Base-by-base conservation (phyloP, 2,113 vertebrate species). In the Dendrocopos noguchii region DNA sequence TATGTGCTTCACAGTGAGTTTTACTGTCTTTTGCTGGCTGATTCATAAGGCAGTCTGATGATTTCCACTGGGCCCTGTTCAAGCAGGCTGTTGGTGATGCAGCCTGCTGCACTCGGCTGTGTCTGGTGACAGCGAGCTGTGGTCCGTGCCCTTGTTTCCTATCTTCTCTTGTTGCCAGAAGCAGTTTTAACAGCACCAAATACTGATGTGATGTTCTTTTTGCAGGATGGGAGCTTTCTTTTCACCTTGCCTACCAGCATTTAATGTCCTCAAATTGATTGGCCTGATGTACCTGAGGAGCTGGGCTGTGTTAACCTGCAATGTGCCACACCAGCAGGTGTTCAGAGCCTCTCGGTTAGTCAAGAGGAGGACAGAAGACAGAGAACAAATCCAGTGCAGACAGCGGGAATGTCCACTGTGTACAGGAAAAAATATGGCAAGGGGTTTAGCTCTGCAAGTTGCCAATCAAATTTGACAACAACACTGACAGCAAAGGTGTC, bases 171-270 rank as follows among this genome's bases (percentile, higher is more conserved):
- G 34, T n/a, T 85, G 25, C 44, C 53, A n/a, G 60, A 87, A 92
- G 64, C 55, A 15, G 27, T 83, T 86, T 52, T 80, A 29, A 29
- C 20, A 57, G 11, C 28, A 61, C 55, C 29, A 19, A 87, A 15
- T 31, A 74, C 53, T 72, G 73, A 29, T 19, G 14, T 52, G 8
- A 22, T 12, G 9, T 9, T 68, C 15, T 84, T 85, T 85, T 94
- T 95, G 16, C 80, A 99, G 99, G 99, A 99, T 99, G 99, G 99
- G 99, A 34, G 99, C 99, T 3, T 99, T 99, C 97, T 99, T 99
- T 97, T 99, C 99, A 3, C 99, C 99, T 0, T 99, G 99, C 73
- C 98, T 99, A 28, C 99, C 99, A n/a, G 99, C 99, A 5, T 98
- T 99, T 95, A 99, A 99, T 2, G 99, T 99, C 39, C 95, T 99